Base-by-base conservation (phyloP, 2,113 vertebrate genomes). In the Sigmodon hispidus region DNA sequence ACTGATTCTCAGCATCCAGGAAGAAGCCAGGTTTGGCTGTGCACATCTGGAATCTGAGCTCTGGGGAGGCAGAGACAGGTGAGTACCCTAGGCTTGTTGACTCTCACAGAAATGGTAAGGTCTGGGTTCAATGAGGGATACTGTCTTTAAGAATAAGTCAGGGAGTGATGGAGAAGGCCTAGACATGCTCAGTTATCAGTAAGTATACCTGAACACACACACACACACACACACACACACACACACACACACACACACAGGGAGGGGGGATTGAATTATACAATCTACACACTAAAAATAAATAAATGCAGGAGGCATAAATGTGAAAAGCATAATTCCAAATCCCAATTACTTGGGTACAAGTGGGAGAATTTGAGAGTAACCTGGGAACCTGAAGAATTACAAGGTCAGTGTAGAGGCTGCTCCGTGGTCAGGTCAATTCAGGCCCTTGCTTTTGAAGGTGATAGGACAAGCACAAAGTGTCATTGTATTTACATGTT, bases 351-450 rank as follows among this genome's bases (percentile, higher is more conserved):
- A 13, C 67, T 61, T 83, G 43, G 43, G 31, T 55, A 50, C 26
- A 87, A 91, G 50, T 45, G 24, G 80, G 72, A 59, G 93, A 19
- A 87, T 87, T 13, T 80, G 73, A 81, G 89, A 91, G 81, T 16
- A 29, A 80, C 75, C 5, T 17, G 63, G 29, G 3, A 1, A 43
- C 77, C 52, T 10, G 4, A 50, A 86, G 22, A 24, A 34, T 90
- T 88, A 63, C 52, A 34, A 48, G 31, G 43, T 87, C n/a, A 79
- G 67, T 61, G 36, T 48, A 3, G 55, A 90, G 57, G 34, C 16
- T 0, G 0, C 34, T 50, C 40, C 24, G 19, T 92, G 19, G 5
- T 67, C 79, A 84, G 17, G 7, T 40, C 63, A 45, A 0, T 67
- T 24, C 69, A 67, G 1, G 45, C 48, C 21, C 63, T 87, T 36